Conservation (phyloP, 2,888 invertebrate genomes). For the Polydrusus pterygomalis region DNA sequence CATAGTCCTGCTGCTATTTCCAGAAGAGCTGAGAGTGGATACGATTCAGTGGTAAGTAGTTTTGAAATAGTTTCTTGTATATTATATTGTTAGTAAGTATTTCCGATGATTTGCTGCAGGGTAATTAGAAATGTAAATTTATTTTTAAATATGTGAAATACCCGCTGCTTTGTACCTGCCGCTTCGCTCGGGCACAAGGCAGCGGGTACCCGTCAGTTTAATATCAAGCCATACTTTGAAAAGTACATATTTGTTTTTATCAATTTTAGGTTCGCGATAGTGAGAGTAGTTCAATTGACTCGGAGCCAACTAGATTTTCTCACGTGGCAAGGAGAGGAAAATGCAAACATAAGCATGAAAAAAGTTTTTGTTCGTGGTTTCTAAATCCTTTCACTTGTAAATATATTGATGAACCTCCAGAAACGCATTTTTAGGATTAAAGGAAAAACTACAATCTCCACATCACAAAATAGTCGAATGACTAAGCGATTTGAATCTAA, state of each 20-base stretch:
- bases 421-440: slow-evolving; percentile 69
- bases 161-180: too few species aligned
- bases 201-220: too few species aligned
- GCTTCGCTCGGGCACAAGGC: too few species aligned
- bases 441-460: not conserved
- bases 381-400: slow-evolving; percentile 86
- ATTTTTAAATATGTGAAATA: too few species aligned
- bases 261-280: slow-evolving; percentile 77
- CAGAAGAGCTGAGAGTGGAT: slow-evolving; percentile 90
- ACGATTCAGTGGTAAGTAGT: slow-evolving; percentile 86
- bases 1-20: slow-evolving; percentile 87
- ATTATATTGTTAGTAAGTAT: too few species aligned
- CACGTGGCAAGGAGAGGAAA: slow-evolving; percentile 73
- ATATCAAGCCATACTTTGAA: not conserved
- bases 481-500: not conserved
- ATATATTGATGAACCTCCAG: slow-evolving; percentile 78
- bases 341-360: slow-evolving; percentile 80
- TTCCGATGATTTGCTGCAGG: too few species aligned
- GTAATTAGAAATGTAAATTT: too few species aligned
- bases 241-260: slow-evolving; percentile 9
- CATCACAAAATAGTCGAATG: not conserved
- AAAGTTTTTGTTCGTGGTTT: slow-evolving; percentile 85
- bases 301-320: slow-evolving; percentile 76
- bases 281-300: slow-evolving; percentile 91
- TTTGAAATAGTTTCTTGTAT: too few species aligned